These are phyloP conservation scores for Hippocampus comes DNA, from an alignment of 2,113 vertebrate genomes.

Conservation along the genomic window DNA sequence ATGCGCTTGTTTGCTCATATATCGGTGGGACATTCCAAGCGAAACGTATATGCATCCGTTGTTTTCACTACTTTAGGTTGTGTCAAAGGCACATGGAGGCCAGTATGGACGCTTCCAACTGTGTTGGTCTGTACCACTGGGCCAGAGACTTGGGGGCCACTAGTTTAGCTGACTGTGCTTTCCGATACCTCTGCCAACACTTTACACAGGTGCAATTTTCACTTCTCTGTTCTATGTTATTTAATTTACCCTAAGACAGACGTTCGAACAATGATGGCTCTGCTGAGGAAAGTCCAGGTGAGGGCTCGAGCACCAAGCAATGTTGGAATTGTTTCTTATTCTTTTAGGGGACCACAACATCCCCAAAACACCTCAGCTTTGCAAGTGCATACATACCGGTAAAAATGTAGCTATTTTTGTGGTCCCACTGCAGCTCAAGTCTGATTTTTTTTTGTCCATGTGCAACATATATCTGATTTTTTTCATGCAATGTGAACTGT, in stretches of 20 bases:
- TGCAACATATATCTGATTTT: too few species aligned
- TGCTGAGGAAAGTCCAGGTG: too few species aligned
- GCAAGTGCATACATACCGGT: too few species aligned
- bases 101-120: constrained; percentile 87
- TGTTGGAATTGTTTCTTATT: too few species aligned
- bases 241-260: neutral
- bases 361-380: too few species aligned
- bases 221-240: neutral
- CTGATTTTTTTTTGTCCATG: too few species aligned
- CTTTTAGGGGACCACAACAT: too few species aligned
- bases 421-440: too few species aligned
- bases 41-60: neutral
- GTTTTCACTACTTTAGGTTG: constrained; percentile 34
- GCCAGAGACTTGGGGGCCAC: constrained; percentile 81
- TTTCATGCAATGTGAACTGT: too few species aligned
- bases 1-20: neutral
- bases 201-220: constrained; percentile 66
- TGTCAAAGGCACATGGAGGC: constrained; percentile 86
- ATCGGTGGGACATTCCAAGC: neutral
- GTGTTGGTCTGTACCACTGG: constrained; percentile 85
- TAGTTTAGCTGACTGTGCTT: constrained; percentile 74
- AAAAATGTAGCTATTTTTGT: too few species aligned
- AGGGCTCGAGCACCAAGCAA: too few species aligned
- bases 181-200: constrained; percentile 80
- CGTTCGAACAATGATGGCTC: too few species aligned